A percentile compares a stretch with the other conserved stretches of the same genome.
Evolutionary conservation across 2,888 invertebrate genomes (phyloP).

Genomic region (Phoronis australis): DNA sequence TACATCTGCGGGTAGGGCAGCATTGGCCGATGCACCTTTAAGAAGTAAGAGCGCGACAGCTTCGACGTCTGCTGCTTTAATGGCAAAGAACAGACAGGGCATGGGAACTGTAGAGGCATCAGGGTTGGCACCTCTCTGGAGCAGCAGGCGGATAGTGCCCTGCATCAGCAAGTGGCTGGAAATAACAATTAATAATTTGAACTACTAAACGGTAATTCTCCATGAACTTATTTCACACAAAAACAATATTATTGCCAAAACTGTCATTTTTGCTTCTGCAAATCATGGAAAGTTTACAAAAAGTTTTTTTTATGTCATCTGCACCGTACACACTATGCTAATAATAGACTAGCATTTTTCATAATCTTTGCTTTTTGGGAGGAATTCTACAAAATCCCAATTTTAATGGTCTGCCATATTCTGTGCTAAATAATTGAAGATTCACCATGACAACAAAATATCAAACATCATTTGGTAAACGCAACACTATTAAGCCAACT

Average conservation of each 20-base stretch:
- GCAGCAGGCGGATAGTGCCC: constrained; percentile 39
- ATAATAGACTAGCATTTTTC: too few species aligned
- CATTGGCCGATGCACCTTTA: constrained; percentile 42
- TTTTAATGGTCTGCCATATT: too few species aligned
- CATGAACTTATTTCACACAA: not conserved
- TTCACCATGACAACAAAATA: too few species aligned
- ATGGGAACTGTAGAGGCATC: constrained; percentile 48
- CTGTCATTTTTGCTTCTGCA: not conserved
- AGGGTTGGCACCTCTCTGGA: constrained; percentile 49
- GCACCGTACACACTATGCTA: too few species aligned
- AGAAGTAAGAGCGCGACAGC: constrained; percentile 42
- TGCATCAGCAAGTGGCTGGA: constrained; percentile 43
- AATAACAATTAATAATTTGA: constrained; percentile 6
- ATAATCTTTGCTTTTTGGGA: too few species aligned
- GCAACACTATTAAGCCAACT: too few species aligned
- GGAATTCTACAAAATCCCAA: too few species aligned
- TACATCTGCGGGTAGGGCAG: constrained; percentile 41
- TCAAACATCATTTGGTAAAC: too few species aligned
- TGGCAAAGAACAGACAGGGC: constrained; percentile 51
- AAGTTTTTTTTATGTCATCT: too few species aligned
- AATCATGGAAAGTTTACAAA: too few species aligned
- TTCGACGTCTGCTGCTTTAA: constrained; percentile 50
- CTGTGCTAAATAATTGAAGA: too few species aligned
- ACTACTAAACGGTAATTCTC: too few species aligned
- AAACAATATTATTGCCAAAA: not conserved